phyloP scores from a whole-genome alignment of 2,888 invertebrate species.

The Pimpla rufipes region DNA sequence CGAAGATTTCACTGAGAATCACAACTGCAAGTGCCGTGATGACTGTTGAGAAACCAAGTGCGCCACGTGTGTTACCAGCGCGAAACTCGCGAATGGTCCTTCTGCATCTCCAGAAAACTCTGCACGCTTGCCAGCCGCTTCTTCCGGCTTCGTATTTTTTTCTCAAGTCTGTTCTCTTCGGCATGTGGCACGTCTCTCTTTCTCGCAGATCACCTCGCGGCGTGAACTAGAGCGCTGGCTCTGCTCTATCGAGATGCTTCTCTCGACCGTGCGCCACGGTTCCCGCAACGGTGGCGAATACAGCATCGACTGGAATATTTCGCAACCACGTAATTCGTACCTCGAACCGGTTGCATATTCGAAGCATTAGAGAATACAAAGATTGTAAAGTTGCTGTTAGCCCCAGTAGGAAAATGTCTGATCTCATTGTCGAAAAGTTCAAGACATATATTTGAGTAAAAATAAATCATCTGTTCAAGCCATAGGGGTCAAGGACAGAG shows the following conservation, averaged over 20 bases:
- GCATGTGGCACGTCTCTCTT: slow-evolving; percentile 27
- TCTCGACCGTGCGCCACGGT: slow-evolving; percentile 26
- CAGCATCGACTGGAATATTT: slow-evolving; percentile 22
- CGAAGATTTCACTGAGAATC: slow-evolving; percentile 34
- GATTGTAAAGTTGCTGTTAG: too few relatives aligned
- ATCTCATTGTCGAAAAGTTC: too few relatives aligned
- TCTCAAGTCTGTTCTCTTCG: slow-evolving; percentile 46
- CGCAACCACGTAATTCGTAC: slow-evolving; percentile 29
- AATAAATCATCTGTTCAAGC: too few relatives aligned
- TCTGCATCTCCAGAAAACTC: slow-evolving; percentile 34
- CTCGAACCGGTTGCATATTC: slow-evolving; percentile 12
- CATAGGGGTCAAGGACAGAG: too few relatives aligned
- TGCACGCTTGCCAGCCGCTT: slow-evolving; percentile 46
- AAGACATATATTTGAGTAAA: too few relatives aligned
- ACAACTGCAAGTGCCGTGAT: slow-evolving; percentile 3
- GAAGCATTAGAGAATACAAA: not conserved
- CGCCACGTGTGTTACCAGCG: not conserved
- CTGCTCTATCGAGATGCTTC: slow-evolving; percentile 43
- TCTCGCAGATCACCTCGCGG: slow-evolving; percentile 32
- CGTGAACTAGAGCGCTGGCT: slow-evolving; percentile 59
- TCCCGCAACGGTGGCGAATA: slow-evolving; percentile 35
- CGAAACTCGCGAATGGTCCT: not conserved
- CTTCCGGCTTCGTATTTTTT: slow-evolving; percentile 58
- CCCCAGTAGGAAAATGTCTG: too few relatives aligned
- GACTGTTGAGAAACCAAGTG: slow-evolving; percentile 31